These are phyloP conservation scores for Melanerpes aurifrons DNA, from an alignment of 2,113 vertebrate species.

Conservation along the genomic window DNA sequence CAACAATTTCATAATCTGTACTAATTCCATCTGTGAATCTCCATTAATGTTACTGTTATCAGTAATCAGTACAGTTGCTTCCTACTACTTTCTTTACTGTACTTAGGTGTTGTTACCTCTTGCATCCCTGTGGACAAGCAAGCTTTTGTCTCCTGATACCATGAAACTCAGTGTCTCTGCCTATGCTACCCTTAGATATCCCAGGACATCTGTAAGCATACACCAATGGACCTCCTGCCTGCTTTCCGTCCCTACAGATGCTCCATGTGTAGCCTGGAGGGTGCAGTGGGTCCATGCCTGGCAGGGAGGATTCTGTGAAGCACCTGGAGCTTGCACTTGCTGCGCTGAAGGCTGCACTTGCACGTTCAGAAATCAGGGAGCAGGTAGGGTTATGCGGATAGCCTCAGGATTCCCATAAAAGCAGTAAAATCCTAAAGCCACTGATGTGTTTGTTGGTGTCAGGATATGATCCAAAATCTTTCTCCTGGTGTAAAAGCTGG, in stretches of 20 bases:
- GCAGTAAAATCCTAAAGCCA: background rate
- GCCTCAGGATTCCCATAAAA: background rate
- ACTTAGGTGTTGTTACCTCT: background rate
- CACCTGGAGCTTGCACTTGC: rapidly evolving
- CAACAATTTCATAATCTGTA: background rate
- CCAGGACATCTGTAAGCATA: background rate
- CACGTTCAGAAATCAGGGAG: background rate
- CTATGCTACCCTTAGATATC: background rate
- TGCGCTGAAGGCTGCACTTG: rapidly evolving
- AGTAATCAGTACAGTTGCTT: background rate
- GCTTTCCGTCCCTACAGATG: background rate
- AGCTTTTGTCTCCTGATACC: background rate
- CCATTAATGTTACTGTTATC: background rate
- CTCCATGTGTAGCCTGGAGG: rapidly evolving
- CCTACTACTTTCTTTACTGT: background rate
- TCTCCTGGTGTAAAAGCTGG: background rate
- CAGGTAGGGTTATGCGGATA: background rate
- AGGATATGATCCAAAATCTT: background rate
- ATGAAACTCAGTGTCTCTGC: background rate
- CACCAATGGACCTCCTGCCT: background rate
- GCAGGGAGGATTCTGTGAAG: background rate
- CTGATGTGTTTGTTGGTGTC: rapidly evolving
- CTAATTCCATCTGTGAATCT: background rate
- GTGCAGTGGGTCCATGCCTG: rapidly evolving
- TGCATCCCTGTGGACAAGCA: background rate